A percentile compares a stretch with the other conserved stretches of the same genome.
Conservation (phyloP, 2,888 invertebrate species). For the Apodemia zela region DNA sequence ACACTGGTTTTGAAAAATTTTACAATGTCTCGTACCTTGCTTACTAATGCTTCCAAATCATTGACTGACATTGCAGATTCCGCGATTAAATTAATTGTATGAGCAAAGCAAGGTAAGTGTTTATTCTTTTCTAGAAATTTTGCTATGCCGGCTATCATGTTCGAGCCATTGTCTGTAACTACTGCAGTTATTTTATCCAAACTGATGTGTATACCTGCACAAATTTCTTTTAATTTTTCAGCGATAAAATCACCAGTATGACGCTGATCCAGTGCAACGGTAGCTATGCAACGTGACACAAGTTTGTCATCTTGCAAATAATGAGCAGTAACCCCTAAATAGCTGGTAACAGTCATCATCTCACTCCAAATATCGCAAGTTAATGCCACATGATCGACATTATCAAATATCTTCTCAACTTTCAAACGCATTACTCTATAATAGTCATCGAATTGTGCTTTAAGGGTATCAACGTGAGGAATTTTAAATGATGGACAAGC, state of each 20-base stretch:
- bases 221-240: conserved; percentile 3
- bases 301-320: background rate
- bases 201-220: background rate
- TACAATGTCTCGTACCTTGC: background rate
- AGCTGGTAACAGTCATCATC: conserved; percentile 13
- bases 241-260: background rate
- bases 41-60: conserved; percentile 1
- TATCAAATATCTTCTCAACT: background rate
- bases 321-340: conserved; percentile 13
- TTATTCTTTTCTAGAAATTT: background rate
- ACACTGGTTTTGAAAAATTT: background rate
- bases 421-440: background rate
- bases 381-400: too few species aligned
- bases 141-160: background rate
- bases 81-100: background rate
- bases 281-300: background rate
- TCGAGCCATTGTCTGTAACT: too few species aligned
- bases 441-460: background rate
- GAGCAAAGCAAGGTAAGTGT: conserved; percentile 13
- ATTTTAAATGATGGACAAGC: background rate
- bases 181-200: too few species aligned
- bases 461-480: background rate
- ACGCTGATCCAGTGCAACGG: background rate
- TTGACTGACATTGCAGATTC: background rate
- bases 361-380: background rate